Evolutionary conservation across 2,888 invertebrate species (phyloP).

Genomic region (Barypeithes pellucidus): DNA sequence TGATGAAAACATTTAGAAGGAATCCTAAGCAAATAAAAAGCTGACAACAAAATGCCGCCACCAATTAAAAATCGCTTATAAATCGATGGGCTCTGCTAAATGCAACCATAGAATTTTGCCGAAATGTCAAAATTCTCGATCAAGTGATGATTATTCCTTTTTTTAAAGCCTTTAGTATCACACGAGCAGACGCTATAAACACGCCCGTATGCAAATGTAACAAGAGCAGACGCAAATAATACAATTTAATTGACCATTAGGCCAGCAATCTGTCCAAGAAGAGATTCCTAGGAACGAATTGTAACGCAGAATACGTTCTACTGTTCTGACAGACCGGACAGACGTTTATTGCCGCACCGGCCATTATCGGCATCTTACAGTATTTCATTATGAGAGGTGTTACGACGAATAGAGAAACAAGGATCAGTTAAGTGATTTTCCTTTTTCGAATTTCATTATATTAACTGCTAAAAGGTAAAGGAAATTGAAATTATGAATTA

Average conservation of each 20-base stretch:
- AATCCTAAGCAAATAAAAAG: too few relatives aligned
- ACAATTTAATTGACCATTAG: slow-evolving; percentile 40
- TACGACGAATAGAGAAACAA: slow-evolving; percentile 34
- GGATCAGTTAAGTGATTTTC: slow-evolving; percentile 40
- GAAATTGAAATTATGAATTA: too few relatives aligned
- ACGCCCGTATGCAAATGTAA: slow-evolving; percentile 32
- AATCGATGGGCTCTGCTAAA: too few relatives aligned
- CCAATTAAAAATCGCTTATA: too few relatives aligned
- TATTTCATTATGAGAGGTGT: slow-evolving; percentile 49
- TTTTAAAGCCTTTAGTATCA: slow-evolving; percentile 3
- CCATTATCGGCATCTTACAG: slow-evolving; percentile 47
- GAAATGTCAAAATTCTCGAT: too few relatives aligned
- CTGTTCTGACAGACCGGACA: slow-evolving; percentile 38
- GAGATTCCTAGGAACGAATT: slow-evolving; percentile 43
- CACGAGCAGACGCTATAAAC: neutral
- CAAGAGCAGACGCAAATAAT: slow-evolving; percentile 37
- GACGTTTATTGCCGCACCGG: slow-evolving; percentile 40
- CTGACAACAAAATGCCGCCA: too few relatives aligned
- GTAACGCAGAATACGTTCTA: slow-evolving; percentile 43
- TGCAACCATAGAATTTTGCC: too few relatives aligned
- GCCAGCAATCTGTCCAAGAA: slow-evolving; percentile 43
- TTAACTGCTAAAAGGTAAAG: too few relatives aligned
- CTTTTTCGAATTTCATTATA: too few relatives aligned
- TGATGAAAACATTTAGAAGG: too few relatives aligned
- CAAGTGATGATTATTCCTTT: too few relatives aligned